Percentiles rank a stretch among this genome's conserved stretches.
Conservation (phyloP, 2,113 vertebrate genomes). For the Spilogale gracilis region DNA sequence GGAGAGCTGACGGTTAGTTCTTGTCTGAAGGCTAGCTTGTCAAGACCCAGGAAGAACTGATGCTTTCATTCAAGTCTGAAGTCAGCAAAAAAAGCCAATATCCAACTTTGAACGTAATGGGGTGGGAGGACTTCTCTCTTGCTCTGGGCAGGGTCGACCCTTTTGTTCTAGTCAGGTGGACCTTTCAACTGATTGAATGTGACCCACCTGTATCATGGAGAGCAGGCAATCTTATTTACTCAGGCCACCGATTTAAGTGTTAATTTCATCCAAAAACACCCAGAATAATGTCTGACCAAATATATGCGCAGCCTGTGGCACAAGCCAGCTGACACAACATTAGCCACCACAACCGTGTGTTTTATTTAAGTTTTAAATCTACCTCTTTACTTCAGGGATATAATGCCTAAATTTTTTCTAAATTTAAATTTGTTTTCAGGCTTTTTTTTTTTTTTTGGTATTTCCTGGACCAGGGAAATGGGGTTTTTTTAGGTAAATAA, state of each 20-base stretch:
- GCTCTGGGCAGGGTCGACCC: neutral
- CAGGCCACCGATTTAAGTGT: neutral
- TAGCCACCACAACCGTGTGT: neutral
- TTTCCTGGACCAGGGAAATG: neutral
- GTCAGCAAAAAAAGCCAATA: neutral
- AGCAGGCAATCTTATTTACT: neutral
- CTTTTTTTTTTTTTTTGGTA: neutral
- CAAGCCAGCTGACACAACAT: neutral
- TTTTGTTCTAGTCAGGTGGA: neutral
- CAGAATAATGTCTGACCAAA: neutral
- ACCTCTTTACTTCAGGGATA: neutral
- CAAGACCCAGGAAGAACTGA: neutral
- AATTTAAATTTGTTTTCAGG: constrained; percentile 27
- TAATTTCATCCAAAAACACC: neutral
- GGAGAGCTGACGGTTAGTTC: neutral
- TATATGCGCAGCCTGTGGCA: neutral
- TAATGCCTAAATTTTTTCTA: neutral
- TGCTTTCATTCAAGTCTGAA: neutral
- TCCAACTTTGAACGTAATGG: neutral
- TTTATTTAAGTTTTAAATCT: constrained; percentile 4
- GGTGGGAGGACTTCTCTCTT: neutral
- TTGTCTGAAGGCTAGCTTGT: neutral
- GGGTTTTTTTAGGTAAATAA: neutral
- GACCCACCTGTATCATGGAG: neutral
- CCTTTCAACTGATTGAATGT: neutral